A percentile compares a stretch with the other conserved stretches of the same genome.
Evolutionary conservation across 2,113 vertebrate genomes (phyloP).

Genomic region (Acrocephalus kingi): DNA sequence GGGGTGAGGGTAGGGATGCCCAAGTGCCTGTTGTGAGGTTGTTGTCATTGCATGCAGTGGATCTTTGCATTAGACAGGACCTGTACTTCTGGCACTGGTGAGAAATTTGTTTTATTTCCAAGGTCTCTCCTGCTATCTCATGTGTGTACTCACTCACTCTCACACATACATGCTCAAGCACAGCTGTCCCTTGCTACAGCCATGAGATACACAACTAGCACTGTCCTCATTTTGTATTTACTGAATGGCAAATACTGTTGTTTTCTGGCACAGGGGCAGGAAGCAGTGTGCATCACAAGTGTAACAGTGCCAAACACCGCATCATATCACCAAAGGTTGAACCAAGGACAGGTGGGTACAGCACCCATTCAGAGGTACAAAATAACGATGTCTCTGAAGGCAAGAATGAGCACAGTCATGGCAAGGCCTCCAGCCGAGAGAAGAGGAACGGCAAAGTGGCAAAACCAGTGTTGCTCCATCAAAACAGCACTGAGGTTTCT

Average conservation of each 20-base stretch:
- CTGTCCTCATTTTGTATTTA: not conserved
- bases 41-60: not conserved
- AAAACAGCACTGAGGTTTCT: conserved; percentile 97
- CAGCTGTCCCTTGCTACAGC: not conserved
- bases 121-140: not conserved
- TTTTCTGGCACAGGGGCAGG: conserved; percentile 85
- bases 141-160: fast-evolving
- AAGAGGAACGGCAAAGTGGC: conserved; percentile 97
- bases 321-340: conserved; percentile 99
- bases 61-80: not conserved
- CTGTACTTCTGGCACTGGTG: not conserved
- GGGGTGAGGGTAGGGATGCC: not conserved
- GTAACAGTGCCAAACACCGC: conserved; percentile 99
- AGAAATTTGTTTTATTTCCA: not conserved
- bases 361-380: conserved; percentile 92
- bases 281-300: conserved; percentile 99
- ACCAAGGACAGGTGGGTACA: conserved; percentile 89
- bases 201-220: not conserved
- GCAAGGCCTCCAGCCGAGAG: conserved; percentile 86
- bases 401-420: conserved; percentile 90
- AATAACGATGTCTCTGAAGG: conserved; percentile 98
- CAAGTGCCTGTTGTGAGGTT: not conserved
- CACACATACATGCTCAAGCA: fast-evolving
- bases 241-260: not conserved
- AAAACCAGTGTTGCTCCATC: conserved; percentile 92